Percentiles rank a stretch among this genome's conserved stretches.
phyloP scores from a whole-genome alignment of 2,888 invertebrate genomes.

The Parnassius orleans region DNA sequence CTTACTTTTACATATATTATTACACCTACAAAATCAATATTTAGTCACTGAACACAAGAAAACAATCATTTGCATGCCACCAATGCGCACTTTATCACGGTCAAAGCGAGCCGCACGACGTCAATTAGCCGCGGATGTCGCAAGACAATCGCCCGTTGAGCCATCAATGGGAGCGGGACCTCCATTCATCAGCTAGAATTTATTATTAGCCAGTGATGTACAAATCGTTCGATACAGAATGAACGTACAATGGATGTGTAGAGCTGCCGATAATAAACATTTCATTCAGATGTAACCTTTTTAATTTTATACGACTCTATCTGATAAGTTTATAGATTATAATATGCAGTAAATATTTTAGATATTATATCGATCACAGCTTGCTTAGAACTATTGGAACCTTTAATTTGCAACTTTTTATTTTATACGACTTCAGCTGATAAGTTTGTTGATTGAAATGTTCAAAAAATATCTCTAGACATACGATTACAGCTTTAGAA shows the following conservation, averaged over 20 bases:
- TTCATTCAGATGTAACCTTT: background rate
- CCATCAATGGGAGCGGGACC: conserved; percentile 59
- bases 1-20: too few relatives aligned
- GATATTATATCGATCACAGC: too few relatives aligned
- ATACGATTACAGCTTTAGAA: too few relatives aligned
- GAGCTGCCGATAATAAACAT: conserved; percentile 21
- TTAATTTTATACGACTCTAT: too few relatives aligned
- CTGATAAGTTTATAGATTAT: too few relatives aligned
- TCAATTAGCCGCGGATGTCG: conserved; percentile 58
- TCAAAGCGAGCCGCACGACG: conserved; percentile 55
- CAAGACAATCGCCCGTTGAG: conserved; percentile 62
- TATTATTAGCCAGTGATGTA: conserved; percentile 37
- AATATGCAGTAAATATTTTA: too few relatives aligned
- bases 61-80: conserved; percentile 39
- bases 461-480: too few relatives aligned
- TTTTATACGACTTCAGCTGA: too few relatives aligned
- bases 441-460: too few relatives aligned
- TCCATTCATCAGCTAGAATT: conserved; percentile 57
- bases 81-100: conserved; percentile 46
- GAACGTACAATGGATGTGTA: conserved; percentile 41
- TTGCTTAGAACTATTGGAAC: too few relatives aligned
- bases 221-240: conserved; percentile 50
- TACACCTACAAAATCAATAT: background rate
- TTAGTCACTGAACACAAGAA: background rate
- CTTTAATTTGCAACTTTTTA: too few relatives aligned